A percentile compares a stretch with the other conserved stretches of the same genome.
phyloP scores from a whole-genome alignment of 2,113 vertebrate species.

The Caretta caretta region DNA sequence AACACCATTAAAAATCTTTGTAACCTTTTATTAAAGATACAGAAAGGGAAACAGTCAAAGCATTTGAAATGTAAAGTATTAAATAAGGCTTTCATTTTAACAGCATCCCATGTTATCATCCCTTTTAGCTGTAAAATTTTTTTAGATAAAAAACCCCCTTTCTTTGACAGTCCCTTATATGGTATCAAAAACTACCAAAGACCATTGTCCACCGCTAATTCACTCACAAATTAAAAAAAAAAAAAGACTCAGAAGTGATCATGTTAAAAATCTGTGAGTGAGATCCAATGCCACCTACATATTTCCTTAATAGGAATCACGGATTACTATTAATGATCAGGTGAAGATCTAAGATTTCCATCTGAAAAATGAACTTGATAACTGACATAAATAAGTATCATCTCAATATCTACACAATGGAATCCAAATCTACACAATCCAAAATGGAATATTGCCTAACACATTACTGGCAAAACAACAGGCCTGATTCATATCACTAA shows the following conservation, averaged over 20 bases:
- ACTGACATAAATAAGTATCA: neutral
- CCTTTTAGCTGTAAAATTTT: too few relatives aligned
- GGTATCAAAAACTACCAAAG: too few relatives aligned
- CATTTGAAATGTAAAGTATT: too few relatives aligned
- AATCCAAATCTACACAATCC: neutral
- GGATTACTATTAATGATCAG: neutral
- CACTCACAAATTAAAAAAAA: too few relatives aligned
- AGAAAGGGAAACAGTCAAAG: too few relatives aligned
- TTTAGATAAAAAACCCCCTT: too few relatives aligned
- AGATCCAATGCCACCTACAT: neutral
- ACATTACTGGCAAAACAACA: neutral
- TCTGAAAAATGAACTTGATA: neutral
- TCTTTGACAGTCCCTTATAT: too few relatives aligned
- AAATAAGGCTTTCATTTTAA: too few relatives aligned
- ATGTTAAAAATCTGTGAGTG: neutral
- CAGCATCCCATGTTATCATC: too few relatives aligned
- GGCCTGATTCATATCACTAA: rapidly evolving
- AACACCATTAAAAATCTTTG: too few relatives aligned
- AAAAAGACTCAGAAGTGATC: neutral
- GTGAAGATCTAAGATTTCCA: neutral
- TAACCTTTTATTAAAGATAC: too few relatives aligned
- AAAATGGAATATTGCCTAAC: neutral
- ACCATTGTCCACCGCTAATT: too few relatives aligned
- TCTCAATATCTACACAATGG: neutral
- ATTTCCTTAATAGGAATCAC: neutral